Conservation (phyloP, 2,797 vertebrate genomes). For the Spea hammondii region DNA sequence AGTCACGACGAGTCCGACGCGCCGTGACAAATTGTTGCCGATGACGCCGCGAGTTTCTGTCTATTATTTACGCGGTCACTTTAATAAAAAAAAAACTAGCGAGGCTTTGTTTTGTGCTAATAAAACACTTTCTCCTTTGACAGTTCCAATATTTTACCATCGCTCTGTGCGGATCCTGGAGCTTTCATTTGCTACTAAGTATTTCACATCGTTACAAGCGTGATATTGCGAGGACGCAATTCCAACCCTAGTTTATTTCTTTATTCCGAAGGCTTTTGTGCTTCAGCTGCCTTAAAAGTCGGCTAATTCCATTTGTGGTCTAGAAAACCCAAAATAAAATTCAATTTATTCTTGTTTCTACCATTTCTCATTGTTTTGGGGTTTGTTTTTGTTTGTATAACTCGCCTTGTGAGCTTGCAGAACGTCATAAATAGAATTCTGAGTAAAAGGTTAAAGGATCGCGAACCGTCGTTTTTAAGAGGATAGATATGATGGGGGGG, state of each 20-base stretch:
- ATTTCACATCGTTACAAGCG: conserved; percentile 5
- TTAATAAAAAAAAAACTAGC: conserved; percentile 46
- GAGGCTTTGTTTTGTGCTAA: conserved; percentile 23
- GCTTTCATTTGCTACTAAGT: not conserved
- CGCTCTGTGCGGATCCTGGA: not conserved
- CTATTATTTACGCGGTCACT: conserved; percentile 39
- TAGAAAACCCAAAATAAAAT: no score
- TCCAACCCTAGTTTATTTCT: conserved; percentile 25
- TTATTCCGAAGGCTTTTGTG: conserved; percentile 26
- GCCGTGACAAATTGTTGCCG: conserved; percentile 31
- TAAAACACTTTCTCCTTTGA: conserved; percentile 43
- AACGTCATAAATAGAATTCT: no score
- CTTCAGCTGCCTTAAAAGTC: no score
- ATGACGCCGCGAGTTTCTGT: conserved; percentile 7
- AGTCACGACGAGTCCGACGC: conserved; percentile 13
- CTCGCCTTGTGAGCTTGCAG: no score
- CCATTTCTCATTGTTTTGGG: no score
- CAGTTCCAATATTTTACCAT: conserved; percentile 35
- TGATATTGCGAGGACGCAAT: not conserved
- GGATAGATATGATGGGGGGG: no score
- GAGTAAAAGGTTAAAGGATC: no score
- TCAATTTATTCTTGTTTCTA: no score
- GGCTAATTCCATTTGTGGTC: no score
- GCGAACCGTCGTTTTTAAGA: no score
- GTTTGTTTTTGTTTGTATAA: no score